phyloP scores from a whole-genome alignment of 2,113 vertebrate species.

The Chamaetylas fuelleborni region DNA sequence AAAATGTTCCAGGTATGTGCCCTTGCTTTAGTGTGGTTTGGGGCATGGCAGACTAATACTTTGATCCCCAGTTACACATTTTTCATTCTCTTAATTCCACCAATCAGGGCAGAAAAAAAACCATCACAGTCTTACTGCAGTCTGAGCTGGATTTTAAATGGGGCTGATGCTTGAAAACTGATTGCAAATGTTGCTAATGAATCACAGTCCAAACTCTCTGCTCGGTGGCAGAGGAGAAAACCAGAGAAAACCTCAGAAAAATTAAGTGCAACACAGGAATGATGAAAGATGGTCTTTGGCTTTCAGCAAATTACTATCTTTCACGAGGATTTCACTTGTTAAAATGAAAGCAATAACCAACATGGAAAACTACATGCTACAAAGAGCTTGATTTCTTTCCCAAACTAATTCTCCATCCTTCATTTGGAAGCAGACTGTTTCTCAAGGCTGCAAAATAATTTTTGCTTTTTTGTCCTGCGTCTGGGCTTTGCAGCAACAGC shows the following conservation, averaged over 20 bases:
- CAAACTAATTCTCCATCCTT: constrained; percentile 39
- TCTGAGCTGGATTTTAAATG: neutral
- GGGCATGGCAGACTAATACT: neutral
- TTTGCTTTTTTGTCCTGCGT: neutral
- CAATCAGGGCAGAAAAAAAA: neutral
- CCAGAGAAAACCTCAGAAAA: constrained; percentile 23
- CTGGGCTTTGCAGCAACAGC: neutral
- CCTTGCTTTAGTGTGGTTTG: neutral
- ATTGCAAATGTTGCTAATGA: neutral
- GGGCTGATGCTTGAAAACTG: neutral
- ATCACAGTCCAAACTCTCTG: neutral
- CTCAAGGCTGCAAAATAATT: neutral
- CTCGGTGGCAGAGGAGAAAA: neutral
- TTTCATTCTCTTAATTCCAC: neutral
- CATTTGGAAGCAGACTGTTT: neutral
- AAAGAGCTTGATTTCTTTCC: constrained; percentile 41
- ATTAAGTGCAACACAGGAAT: neutral
- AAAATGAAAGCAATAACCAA: constrained; percentile 45
- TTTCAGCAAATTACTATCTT: constrained; percentile 56
- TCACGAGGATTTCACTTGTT: constrained; percentile 39
- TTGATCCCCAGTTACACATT: neutral
- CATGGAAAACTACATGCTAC: neutral
- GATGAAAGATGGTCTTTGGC: constrained; percentile 31
- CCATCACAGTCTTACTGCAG: neutral
- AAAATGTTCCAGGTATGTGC: neutral